Evolutionary conservation across 2,888 invertebrate genomes (phyloP).

Genomic region (Sinopyrophorus schimmeli): DNA sequence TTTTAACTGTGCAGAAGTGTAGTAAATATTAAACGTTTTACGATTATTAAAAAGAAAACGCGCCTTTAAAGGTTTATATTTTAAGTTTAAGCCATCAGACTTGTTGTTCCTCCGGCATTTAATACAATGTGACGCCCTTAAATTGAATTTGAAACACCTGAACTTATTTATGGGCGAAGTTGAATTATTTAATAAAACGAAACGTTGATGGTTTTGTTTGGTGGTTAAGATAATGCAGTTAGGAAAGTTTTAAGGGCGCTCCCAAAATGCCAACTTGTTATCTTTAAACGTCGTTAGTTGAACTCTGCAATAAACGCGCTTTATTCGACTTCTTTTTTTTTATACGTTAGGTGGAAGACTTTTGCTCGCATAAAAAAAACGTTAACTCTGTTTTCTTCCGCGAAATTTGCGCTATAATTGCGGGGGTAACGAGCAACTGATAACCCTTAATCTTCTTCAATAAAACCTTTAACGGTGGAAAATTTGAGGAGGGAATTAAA

Average conservation of each 20-base stretch:
- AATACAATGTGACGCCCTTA: slow-evolving; percentile 41
- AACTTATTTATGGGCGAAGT: slow-evolving; percentile 43
- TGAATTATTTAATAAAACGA: slow-evolving; percentile 38
- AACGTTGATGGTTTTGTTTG: slow-evolving; percentile 32
- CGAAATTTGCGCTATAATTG: too few species aligned
- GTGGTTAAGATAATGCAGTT: slow-evolving; percentile 32
- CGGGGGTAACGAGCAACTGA: too few species aligned
- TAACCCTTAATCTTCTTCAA: too few species aligned
- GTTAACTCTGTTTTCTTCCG: too few species aligned
- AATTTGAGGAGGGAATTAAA: too few species aligned
- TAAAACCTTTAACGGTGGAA: too few species aligned
- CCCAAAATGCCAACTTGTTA: slow-evolving; percentile 17
- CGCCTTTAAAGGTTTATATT: slow-evolving; percentile 12
- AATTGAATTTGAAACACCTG: slow-evolving; percentile 42
- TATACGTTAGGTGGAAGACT: too few species aligned
- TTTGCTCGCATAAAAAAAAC: too few species aligned
- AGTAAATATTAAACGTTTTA: slow-evolving; percentile 16
- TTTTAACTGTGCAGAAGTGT: slow-evolving; percentile 11
- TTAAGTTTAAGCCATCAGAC: slow-evolving; percentile 10
- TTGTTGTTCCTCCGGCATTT: too few species aligned
- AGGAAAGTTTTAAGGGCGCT: slow-evolving; percentile 19
- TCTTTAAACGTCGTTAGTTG: slow-evolving; percentile 18
- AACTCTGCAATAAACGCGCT: slow-evolving; percentile 17
- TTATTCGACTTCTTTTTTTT: slow-evolving; percentile 9
- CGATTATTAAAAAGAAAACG: slow-evolving; percentile 19